Conservation (phyloP, 2,113 vertebrate species). For the Stictonetta naevosa region DNA sequence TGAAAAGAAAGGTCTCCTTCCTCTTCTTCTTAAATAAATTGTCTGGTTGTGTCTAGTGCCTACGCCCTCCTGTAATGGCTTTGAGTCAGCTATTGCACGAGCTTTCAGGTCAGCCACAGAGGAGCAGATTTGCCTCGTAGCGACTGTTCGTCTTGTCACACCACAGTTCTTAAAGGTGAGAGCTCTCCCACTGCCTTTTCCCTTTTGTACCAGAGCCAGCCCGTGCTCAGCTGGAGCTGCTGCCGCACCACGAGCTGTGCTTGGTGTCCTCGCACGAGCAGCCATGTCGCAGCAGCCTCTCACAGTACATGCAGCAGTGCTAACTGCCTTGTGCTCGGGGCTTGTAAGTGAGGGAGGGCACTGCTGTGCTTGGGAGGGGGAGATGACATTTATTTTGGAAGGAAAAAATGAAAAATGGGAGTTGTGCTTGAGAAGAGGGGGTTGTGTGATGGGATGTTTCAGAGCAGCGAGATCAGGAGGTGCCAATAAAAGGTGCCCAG, state of each 20-base stretch:
- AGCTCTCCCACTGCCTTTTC: not conserved
- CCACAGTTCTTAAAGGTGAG: slow-evolving; percentile 87
- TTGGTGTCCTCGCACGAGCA: not conserved
- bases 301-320: not conserved
- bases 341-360: not conserved
- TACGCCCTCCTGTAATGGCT: slow-evolving; percentile 85
- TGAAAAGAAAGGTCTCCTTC: slow-evolving; percentile 19
- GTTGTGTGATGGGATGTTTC: not conserved
- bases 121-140: slow-evolving; percentile 90
- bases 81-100: slow-evolving; percentile 79
- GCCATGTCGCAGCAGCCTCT: not conserved
- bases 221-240: not conserved
- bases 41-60: slow-evolving; percentile 80
- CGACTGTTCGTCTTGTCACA: slow-evolving; percentile 87
- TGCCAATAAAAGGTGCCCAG: not conserved
- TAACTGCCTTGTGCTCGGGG: not conserved
- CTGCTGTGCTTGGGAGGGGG: not conserved
- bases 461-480: not conserved
- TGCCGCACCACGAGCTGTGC: rapidly evolving
- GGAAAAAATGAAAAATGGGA: rapidly evolving
- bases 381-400: rapidly evolving
- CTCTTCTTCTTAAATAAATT: slow-evolving; percentile 26
- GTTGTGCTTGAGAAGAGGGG: not conserved
- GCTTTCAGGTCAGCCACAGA: slow-evolving; percentile 85
- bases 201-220: rapidly evolving